These are phyloP conservation scores for Lamellibrachia luymesi DNA, from an alignment of 1,140 invertebrate species.

Conservation along the genomic window DNA sequence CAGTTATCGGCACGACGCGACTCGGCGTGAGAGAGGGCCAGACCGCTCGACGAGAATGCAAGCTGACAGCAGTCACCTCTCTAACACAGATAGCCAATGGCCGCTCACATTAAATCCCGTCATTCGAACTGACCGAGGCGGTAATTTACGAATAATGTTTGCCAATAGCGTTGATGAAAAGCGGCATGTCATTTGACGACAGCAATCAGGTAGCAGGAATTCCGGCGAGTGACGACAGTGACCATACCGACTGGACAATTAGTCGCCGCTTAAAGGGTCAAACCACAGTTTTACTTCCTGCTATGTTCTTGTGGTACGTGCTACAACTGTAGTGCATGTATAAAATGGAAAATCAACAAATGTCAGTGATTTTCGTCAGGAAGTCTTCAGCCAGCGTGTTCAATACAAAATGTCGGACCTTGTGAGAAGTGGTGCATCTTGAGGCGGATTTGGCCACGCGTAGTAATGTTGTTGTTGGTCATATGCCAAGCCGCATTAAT, in stretches of 20 bases:
- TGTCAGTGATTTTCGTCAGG: background rate
- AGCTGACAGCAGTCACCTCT: background rate
- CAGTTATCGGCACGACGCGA: background rate
- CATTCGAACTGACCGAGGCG: background rate
- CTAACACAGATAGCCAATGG: background rate
- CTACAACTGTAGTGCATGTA: background rate
- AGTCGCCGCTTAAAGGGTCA: background rate
- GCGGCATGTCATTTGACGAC: background rate
- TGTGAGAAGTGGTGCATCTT: background rate
- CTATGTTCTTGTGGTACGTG: background rate
- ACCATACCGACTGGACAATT: background rate
- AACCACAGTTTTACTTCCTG: background rate
- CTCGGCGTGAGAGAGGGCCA: background rate
- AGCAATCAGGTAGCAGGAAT: background rate
- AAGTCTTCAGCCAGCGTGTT: background rate
- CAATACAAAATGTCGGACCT: background rate
- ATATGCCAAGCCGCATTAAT: background rate
- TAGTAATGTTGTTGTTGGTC: background rate
- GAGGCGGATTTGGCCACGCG: background rate
- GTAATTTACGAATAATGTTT: conserved; percentile 1
- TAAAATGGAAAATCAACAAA: background rate
- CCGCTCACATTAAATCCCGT: background rate
- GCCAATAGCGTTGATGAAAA: background rate
- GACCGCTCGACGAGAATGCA: background rate
- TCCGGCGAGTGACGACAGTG: background rate